Evolutionary conservation across 1,140 invertebrate genomes (phyloP), one percentile per base, ranked within the genome.

Genomic region (Augochlora pura): DNA sequence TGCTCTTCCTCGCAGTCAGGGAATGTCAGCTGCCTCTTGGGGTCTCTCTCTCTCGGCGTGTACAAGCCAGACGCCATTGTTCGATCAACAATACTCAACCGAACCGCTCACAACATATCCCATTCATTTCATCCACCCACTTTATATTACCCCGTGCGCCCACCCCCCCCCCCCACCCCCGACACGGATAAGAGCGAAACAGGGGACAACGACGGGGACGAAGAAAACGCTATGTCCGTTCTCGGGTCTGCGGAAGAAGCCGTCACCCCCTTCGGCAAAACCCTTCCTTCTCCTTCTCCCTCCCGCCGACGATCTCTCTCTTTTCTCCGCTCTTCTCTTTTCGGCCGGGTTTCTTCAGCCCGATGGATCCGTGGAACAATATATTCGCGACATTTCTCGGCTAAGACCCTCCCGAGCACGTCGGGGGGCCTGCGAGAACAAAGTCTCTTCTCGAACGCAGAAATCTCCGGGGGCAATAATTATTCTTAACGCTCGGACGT

Each of bases 1-100:
- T 84, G 86, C 82, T 85, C 73, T 81, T 89, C 86, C 84, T 90
- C 86, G 86, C 87, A 87, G 90, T 90, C 89, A 90, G 87, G 77
- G 84, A 90, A 90, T 90, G 88, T 91, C 90, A 91, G 90, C 90
- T 91, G 90, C 90, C 88, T 91, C 84, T 87, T 90, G 88, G 70
- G 81, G 71, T 87, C 83, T 88, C 87, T 87, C 83, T 88, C 87
- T 84, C 88, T 81, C 82, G 84, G 76, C 77, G 60, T 57, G 84
- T 79, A 86, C 85, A 83, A 88, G 86, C 90, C 90, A 91, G 90
- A 91, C 90, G 87, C 86, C 86, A 91, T 91, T 91, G 90, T 91
- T 89, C 90, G 87, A 90, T 91, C 82, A 88, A 91, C 89, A 91
- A 91, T 91, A 88, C 89, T 89, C 88, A 89, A 87, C 88, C 89